phyloP scores from a whole-genome alignment of 2,888 invertebrate species.

The Melipona beecheii region DNA sequence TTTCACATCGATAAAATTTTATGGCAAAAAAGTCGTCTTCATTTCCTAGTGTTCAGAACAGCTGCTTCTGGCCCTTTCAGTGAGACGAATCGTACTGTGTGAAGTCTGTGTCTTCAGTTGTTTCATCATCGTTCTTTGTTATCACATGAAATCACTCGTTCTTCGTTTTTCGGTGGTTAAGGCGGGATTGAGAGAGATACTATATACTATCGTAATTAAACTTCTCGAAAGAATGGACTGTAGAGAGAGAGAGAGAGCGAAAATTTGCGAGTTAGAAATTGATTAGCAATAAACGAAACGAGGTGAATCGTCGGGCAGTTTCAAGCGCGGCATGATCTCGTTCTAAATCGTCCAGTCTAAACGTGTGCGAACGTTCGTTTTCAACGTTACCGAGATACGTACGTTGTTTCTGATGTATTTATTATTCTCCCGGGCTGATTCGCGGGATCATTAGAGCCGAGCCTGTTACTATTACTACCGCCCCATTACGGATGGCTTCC shows the following conservation, averaged over 20 bases:
- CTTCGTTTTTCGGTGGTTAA: neutral
- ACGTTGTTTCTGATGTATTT: constrained; percentile 35
- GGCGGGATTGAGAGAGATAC: neutral
- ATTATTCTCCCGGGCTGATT: constrained; percentile 19
- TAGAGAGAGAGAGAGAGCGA: neutral
- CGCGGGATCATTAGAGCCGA: constrained; percentile 41
- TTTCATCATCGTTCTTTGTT: neutral
- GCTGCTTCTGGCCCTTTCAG: too few species aligned
- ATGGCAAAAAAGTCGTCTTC: too few species aligned
- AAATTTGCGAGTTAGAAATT: neutral
- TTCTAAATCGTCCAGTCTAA: neutral
- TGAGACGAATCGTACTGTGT: too few species aligned
- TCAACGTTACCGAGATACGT: neutral
- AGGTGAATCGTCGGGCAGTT: too few species aligned
- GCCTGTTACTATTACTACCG: constrained; percentile 37
- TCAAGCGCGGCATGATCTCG: neutral
- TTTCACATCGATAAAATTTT: too few species aligned
- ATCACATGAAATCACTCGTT: neutral
- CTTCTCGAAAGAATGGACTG: neutral
- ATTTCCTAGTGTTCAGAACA: too few species aligned
- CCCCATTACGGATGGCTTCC: constrained; percentile 13
- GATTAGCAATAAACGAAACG: neutral
- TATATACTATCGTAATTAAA: neutral
- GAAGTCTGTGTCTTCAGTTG: neutral
- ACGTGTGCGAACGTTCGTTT: neutral